Conservation (phyloP, 1,140 invertebrate species). For the Zaprionus gabonicus region DNA sequence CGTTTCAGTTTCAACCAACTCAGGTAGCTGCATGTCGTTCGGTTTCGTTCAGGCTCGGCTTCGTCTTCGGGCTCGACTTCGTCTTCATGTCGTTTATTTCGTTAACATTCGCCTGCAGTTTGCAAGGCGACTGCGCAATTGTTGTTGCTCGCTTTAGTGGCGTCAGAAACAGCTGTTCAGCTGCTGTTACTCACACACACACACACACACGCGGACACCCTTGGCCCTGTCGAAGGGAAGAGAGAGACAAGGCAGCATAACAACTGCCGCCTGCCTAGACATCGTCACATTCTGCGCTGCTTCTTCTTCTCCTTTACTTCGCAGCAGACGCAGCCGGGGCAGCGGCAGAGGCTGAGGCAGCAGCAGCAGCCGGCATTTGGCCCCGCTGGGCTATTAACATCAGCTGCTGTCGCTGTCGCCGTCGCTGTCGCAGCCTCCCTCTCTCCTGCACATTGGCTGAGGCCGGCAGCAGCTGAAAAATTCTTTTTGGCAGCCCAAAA, state of each 20-base stretch:
- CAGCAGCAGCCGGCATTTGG: slow-evolving; percentile 65
- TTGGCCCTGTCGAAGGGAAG: slow-evolving; percentile 44
- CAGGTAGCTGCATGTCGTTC: slow-evolving; percentile 42
- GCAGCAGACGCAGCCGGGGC: slow-evolving; percentile 17
- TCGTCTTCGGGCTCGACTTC: slow-evolving; percentile 3
- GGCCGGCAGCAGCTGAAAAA: slow-evolving; percentile 72
- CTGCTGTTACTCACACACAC: slow-evolving; percentile 33
- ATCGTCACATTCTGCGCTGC: slow-evolving; percentile 44
- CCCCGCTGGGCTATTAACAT: slow-evolving; percentile 80
- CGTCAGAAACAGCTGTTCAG: slow-evolving; percentile 73
- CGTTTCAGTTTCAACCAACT: slow-evolving; percentile 34
- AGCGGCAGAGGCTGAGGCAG: slow-evolving; percentile 11
- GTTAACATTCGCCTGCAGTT: slow-evolving; percentile 46
- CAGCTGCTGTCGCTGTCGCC: slow-evolving; percentile 67
- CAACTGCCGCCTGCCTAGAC: slow-evolving; percentile 62
- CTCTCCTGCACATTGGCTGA: slow-evolving; percentile 22
- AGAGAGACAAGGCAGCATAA: slow-evolving; percentile 22
- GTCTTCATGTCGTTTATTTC: slow-evolving; percentile 20
- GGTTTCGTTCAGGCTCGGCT: neutral
- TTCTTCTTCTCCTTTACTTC: slow-evolving; percentile 34
- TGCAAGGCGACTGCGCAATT: slow-evolving; percentile 67
- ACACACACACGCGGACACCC: slow-evolving; percentile 17
- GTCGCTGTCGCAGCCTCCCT: slow-evolving; percentile 33
- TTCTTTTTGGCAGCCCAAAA: slow-evolving; percentile 72
- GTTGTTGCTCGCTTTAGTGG: slow-evolving; percentile 20